Conservation (phyloP, 2,888 invertebrate species). For the Nymphalis c-album region DNA sequence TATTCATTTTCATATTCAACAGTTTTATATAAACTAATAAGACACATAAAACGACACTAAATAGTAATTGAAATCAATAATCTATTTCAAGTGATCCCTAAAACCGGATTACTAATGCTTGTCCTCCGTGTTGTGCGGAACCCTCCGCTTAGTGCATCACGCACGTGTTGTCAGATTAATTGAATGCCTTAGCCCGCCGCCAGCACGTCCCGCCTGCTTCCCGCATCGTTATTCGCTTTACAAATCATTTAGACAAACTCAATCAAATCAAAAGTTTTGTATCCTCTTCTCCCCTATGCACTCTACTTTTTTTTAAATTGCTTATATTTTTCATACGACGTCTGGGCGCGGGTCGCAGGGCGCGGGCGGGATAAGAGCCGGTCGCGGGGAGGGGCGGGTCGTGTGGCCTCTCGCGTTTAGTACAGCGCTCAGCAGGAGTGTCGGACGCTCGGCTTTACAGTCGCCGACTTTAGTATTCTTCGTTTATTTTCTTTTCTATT, state of each 20-base stretch:
- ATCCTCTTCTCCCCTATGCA: constrained; percentile 48
- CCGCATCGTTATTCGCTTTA: constrained; percentile 35
- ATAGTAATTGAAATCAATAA: constrained; percentile 36
- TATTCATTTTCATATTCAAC: background rate
- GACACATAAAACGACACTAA: constrained; percentile 20
- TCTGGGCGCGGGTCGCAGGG: constrained; percentile 68
- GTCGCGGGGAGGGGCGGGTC: constrained; percentile 63
- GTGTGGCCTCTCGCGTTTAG: constrained; percentile 78
- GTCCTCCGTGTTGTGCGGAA: constrained; percentile 40
- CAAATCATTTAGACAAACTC: constrained; percentile 52
- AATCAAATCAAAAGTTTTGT: constrained; percentile 12
- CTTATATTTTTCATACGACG: constrained; percentile 64
- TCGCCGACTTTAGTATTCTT: constrained; percentile 79
- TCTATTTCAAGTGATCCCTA: constrained; percentile 51
- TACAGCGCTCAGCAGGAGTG: constrained; percentile 81
- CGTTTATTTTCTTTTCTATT: constrained; percentile 82
- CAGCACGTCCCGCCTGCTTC: constrained; percentile 41
- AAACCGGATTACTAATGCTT: constrained; percentile 53
- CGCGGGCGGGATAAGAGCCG: constrained; percentile 60
- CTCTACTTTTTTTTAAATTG: constrained; percentile 61
- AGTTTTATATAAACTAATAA: background rate
- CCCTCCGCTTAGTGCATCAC: constrained; percentile 57
- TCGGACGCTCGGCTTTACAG: constrained; percentile 78
- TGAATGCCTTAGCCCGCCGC: constrained; percentile 59
- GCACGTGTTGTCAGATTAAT: constrained; percentile 77